Base-by-base conservation (phyloP, 2,888 invertebrate species). In the Calephelis perditalis region DNA sequence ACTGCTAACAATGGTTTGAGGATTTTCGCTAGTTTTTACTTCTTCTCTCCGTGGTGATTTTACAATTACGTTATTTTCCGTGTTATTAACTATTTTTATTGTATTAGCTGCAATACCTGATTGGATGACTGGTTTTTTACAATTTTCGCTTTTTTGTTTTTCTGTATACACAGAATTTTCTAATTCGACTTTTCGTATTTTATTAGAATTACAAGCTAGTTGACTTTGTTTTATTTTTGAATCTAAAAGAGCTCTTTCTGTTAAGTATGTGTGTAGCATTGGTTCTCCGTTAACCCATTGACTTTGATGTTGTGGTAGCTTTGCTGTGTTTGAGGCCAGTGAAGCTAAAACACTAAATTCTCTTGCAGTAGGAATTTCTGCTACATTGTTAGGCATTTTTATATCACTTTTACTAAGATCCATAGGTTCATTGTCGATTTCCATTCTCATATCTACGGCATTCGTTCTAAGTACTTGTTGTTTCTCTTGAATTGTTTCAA, bases 141-240 rank as follows among this genome's bases (percentile, higher is more conserved):
- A 55, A 49, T 57, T 63, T 44, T 69, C 63, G 26, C 52, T 55
- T 56, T 67, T 73, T 61, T 73, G 74, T 57, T 73, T 79, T 66
- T 85, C 83, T 9, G 70, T 69, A 56, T 73, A 78, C 12, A 74
- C 70, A n/a, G 79, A 66, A 57, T 79, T 80, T 67, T 85, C 86
- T 40, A 79, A 57, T 59, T 88, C 87, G 26, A 81, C 68, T 74
- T 87, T 89, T 65, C 79, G 82, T 63, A 78, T 66, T 78, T 84
- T 88, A 64, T 76, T 81, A 65, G 82, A 73, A 65, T 71, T 84
- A 62, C 80, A 76, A 54, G 85, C 82, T 60, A 90, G 78, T 75
- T 94, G 93, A 67, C 93, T 93, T 75, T 94, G 94, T 77, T 95
- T 95, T 63, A 95, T 94, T 79, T 93, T 93, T 47, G 93, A 92